Conservation (phyloP, 2,797 vertebrate genomes). For the Epinephelus coioides region DNA sequence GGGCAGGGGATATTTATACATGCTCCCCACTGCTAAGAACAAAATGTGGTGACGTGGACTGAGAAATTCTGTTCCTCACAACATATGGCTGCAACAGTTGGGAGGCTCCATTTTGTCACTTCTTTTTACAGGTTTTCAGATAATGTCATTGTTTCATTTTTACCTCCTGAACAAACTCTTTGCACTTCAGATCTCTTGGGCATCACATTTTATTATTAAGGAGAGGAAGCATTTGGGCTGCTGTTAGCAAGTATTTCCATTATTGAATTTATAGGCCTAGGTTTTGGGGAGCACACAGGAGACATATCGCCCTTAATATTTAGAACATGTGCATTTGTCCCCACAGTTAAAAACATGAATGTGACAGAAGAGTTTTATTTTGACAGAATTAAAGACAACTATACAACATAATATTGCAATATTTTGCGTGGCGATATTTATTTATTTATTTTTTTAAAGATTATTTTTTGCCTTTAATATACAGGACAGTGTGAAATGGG, state of each 20-base stretch:
- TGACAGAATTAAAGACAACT: no score
- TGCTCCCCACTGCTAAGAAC: constrained; percentile 56
- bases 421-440: no score
- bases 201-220: neutral
- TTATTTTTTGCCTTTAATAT: no score
- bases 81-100: constrained; percentile 51
- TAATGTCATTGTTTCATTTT: constrained; percentile 30
- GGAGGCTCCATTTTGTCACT: constrained; percentile 31
- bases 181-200: neutral
- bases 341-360: no score
- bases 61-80: constrained; percentile 49
- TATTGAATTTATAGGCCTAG: no score
- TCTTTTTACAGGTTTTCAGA: constrained; percentile 22
- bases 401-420: no score
- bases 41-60: constrained; percentile 28
- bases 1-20: constrained; percentile 71
- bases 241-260: neutral
- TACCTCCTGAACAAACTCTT: constrained; percentile 16
- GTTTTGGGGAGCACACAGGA: no score
- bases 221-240: neutral
- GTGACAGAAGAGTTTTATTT: no score
- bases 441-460: no score
- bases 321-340: no score
- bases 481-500: no score
- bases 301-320: no score